Percentiles rank a stretch among this genome's conserved stretches.
phyloP scores from a whole-genome alignment of 1,140 invertebrate genomes.

The Zaprionus davidi region DNA sequence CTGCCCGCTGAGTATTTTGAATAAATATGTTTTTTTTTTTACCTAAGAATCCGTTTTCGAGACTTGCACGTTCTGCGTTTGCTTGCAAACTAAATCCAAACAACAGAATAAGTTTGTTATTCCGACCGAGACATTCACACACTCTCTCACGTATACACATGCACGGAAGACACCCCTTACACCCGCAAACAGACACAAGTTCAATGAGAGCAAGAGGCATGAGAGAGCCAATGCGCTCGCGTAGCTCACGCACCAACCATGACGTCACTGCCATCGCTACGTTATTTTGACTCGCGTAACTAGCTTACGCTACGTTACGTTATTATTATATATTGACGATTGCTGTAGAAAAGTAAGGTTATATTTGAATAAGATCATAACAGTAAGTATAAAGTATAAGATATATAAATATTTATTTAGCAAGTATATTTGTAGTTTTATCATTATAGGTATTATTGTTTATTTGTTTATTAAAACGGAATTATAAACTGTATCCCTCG shows the following conservation, averaged over 20 bases:
- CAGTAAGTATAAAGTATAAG: too few relatives aligned
- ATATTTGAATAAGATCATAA: neutral
- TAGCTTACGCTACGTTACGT: neutral
- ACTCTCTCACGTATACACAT: conserved; percentile 16
- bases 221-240: conserved; percentile 51
- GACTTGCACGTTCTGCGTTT: conserved; percentile 68
- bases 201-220: conserved; percentile 7
- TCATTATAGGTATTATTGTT: too few relatives aligned
- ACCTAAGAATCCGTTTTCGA: conserved; percentile 40
- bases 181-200: neutral
- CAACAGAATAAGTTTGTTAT: conserved; percentile 55
- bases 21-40: conserved; percentile 22
- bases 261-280: conserved; percentile 49
- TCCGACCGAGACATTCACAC: conserved; percentile 31
- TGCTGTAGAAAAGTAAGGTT: neutral
- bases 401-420: too few relatives aligned
- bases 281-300: neutral
- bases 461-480: too few relatives aligned
- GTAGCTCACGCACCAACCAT: conserved; percentile 44
- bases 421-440: too few relatives aligned
- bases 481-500: neutral
- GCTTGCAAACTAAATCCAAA: conserved; percentile 67
- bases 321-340: neutral
- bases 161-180: conserved; percentile 4
- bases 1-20: conserved; percentile 16